Base-by-base conservation (phyloP, 2,888 invertebrate species). In the Heliconius erato region DNA sequence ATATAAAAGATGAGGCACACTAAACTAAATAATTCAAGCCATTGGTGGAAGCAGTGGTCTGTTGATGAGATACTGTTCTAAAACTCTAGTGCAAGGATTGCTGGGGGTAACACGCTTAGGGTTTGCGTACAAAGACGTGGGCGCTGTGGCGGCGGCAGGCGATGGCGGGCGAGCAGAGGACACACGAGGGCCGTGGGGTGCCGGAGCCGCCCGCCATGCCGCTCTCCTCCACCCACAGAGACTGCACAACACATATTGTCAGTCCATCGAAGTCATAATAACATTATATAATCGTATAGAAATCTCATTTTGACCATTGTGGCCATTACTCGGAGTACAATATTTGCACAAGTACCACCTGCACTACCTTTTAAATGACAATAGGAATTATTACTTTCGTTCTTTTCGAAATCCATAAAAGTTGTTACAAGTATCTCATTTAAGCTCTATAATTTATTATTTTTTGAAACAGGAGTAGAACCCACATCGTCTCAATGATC, bases 171-270 rank as follows among this genome's bases (percentile, higher is more conserved):
- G 88, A 87, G 87, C 90, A 89, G 86, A 88, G 85, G 82, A 92
- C 91, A 92, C 91, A 91, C 80, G 89, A 88, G 11, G 87, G 86
- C 67, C 86, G 85, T 71, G 74, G 85, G 85, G 92, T 87, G 84
- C 91, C 87, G 86, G 83, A 89, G 84, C 14, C 71, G 44, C 91
- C 92, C 84, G 91, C 88, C 77, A 84, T 85, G 40, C 84, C 89
- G 79, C 88, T 90, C 85, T 96, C 96, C 88, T 97, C 97, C 94
- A 95, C 87, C 97, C 97, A 97, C 92, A 97, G 95, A 90, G 97
- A 97, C 97, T 97, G 96, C 89, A 87, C 89, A 89, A 87, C 83
- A 88, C 84, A 86, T 83, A 74, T 82, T 68, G 74, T 86, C 71
- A 86, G 54, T 82, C 84, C 83, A 84, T 54, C 74, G 26, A 76